phyloP scores from a whole-genome alignment of 1,140 invertebrate species.

The Drosophila pseudoananassae region DNA sequence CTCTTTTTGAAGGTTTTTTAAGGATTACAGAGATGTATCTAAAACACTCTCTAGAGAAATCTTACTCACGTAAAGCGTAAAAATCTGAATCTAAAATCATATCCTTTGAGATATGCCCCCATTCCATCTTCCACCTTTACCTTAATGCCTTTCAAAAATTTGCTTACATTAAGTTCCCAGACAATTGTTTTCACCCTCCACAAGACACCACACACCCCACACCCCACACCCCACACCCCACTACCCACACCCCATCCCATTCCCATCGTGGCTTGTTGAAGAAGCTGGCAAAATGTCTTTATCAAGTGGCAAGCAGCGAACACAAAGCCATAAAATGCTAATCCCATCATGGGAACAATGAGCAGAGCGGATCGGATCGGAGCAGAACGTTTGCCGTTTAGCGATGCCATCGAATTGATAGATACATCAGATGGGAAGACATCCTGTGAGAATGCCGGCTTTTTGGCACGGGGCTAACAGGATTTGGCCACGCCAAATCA shows the following conservation, averaged over 20 bases:
- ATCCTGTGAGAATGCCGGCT: slow-evolving; percentile 71
- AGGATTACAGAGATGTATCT: no score
- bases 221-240: no score
- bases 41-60: neutral
- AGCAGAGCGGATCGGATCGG: slow-evolving; percentile 57
- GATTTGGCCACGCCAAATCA: slow-evolving; percentile 81
- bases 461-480: slow-evolving; percentile 72
- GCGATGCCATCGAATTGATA: slow-evolving; percentile 71
- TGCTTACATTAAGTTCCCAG: slow-evolving; percentile 27
- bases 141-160: slow-evolving; percentile 26
- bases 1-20: no score
- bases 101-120: neutral
- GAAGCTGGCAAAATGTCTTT: slow-evolving; percentile 55
- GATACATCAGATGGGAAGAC: slow-evolving; percentile 66
- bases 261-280: neutral
- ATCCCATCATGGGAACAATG: slow-evolving; percentile 82
- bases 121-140: neutral
- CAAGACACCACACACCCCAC: neutral
- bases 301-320: slow-evolving; percentile 72
- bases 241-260: neutral
- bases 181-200: slow-evolving; percentile 23
- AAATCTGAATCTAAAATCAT: neutral
- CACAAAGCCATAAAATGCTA: slow-evolving; percentile 78
- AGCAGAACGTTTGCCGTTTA: slow-evolving; percentile 57
- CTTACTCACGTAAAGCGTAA: neutral